Evolutionary conservation across 2,113 vertebrate species (phyloP).

Genomic region (Nannobrachium achirus): DNA sequence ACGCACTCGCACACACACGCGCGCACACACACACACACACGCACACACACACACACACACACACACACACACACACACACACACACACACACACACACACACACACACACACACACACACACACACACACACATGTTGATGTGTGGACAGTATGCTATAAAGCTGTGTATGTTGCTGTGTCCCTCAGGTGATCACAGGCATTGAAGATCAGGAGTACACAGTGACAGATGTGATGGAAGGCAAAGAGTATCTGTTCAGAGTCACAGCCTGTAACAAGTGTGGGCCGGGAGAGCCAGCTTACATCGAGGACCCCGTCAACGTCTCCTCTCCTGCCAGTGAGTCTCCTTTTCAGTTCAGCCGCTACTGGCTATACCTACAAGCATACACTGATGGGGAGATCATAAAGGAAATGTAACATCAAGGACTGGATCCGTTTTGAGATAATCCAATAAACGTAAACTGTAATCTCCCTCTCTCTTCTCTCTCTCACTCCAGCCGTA

Average conservation of each 20-base stretch:
- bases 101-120: not conserved
- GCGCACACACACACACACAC: too few relatives aligned
- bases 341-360: not conserved
- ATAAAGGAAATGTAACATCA: too few relatives aligned
- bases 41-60: too few relatives aligned
- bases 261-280: constrained; percentile 94
- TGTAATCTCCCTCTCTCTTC: not conserved
- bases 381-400: too few relatives aligned
- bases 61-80: too few relatives aligned
- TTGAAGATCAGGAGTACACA: constrained; percentile 92
- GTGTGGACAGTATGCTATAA: not conserved
- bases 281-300: constrained; percentile 96
- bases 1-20: too few relatives aligned
- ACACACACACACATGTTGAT: not conserved
- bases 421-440: too few relatives aligned
- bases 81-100: too few relatives aligned
- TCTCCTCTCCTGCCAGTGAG: constrained; percentile 96
- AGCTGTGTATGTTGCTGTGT: constrained; percentile 10
- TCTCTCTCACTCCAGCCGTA: constrained; percentile 79
- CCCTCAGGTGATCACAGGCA: constrained; percentile 84
- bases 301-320: constrained; percentile 94
- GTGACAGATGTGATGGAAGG: constrained; percentile 95
- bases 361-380: too few relatives aligned
- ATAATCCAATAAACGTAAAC: too few relatives aligned
- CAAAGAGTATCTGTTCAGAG: constrained; percentile 95